A percentile compares a stretch with the other conserved stretches of the same genome.
These are phyloP conservation scores for Megaceryle maxima DNA, from an alignment of 2,113 vertebrate species.

Conservation along the genomic window DNA sequence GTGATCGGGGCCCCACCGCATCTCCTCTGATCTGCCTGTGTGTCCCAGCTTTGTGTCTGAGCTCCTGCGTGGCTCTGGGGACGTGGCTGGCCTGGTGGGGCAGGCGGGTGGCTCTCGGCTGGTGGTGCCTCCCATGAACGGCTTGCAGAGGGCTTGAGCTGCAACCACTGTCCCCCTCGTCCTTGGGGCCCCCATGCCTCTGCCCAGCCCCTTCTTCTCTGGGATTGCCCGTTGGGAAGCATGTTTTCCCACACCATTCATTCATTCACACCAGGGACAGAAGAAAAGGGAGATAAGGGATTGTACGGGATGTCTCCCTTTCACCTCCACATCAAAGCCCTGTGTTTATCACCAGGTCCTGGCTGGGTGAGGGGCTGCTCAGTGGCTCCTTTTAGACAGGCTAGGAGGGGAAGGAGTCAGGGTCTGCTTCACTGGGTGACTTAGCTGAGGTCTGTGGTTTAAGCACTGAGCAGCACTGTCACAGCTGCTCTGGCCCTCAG, in stretches of 20 bases:
- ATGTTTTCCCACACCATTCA: not conserved
- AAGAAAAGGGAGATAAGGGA: not conserved
- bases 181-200: not conserved
- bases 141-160: not conserved
- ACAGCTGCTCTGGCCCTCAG: fast-evolving
- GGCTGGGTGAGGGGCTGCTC: not conserved
- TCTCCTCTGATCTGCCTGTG: not conserved
- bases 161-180: not conserved
- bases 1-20: not conserved
- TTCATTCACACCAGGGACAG: not conserved
- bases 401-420: not conserved
- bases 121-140: fast-evolving
- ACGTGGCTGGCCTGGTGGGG: not conserved
- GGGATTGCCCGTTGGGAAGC: not conserved
- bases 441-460: not conserved
- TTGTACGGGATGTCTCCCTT: not conserved
- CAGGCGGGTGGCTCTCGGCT: not conserved
- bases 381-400: not conserved
- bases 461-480: not conserved
- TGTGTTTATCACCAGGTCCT: fast-evolving
- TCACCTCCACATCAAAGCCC: constrained; percentile 25
- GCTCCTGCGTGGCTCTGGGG: not conserved
- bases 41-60: not conserved
- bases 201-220: not conserved
- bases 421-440: fast-evolving